Evolutionary conservation across 2,797 vertebrate species (phyloP).

Genomic region (Sebastes minor): DNA sequence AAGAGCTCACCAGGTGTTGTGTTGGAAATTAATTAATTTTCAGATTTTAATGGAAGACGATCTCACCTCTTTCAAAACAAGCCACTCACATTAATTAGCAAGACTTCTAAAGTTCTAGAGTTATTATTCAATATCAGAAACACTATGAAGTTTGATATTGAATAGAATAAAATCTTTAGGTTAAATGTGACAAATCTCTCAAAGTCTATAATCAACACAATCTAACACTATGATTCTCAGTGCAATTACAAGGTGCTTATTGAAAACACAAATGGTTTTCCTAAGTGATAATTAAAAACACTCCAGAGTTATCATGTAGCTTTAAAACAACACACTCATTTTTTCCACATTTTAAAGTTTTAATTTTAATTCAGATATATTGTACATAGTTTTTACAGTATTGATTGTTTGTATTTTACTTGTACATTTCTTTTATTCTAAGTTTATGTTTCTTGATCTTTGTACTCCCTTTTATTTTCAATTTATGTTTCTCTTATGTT

Average conservation of each 20-base stretch:
- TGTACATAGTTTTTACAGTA: no score
- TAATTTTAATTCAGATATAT: no score
- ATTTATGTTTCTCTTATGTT: no score
- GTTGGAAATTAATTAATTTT: constrained; percentile 67
- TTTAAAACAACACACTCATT: no score
- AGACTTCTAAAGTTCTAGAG: neutral
- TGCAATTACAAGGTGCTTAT: neutral
- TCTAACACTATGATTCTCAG: neutral
- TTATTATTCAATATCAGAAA: neutral
- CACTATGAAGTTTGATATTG: constrained; percentile 4
- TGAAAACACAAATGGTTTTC: neutral
- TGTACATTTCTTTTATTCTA: no score
- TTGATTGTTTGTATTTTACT: no score
- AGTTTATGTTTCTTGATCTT: no score
- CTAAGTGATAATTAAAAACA: neutral
- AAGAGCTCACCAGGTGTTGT: constrained; percentile 62
- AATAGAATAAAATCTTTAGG: neutral
- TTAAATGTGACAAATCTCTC: neutral
- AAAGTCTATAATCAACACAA: neutral
- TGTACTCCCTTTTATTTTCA: no score
- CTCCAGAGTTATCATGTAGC: neutral
- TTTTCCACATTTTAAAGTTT: no score
- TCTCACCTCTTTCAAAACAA: constrained; percentile 44
- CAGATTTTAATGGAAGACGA: constrained; percentile 30
- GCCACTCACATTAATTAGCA: constrained; percentile 37